phyloP scores from a whole-genome alignment of 2,797 vertebrate genomes.

The Mustela erminea region DNA sequence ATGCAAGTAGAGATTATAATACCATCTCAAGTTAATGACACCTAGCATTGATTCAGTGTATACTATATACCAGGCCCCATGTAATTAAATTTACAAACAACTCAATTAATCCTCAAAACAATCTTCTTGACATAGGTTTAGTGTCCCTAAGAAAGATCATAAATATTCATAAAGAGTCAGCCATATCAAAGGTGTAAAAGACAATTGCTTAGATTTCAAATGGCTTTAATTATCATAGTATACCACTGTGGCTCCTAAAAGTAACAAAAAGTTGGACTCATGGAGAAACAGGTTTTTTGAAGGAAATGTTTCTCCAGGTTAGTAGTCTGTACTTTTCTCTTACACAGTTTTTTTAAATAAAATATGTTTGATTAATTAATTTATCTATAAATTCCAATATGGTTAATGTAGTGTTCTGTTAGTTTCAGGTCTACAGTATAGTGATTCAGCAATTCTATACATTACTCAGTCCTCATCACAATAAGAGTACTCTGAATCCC shows the following conservation, averaged over 20 bases:
- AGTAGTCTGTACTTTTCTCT: conserved; percentile 8
- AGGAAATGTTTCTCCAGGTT: neutral
- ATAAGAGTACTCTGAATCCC: neutral
- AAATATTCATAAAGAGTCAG: conserved; percentile 18
- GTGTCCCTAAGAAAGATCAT: conserved; percentile 35
- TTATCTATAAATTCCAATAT: neutral
- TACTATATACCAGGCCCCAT: neutral
- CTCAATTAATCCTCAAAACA: conserved; percentile 34
- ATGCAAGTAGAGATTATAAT: neutral
- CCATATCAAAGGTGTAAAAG: neutral
- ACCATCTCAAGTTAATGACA: conserved; percentile 30
- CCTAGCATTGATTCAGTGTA: neutral
- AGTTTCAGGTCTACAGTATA: neutral
- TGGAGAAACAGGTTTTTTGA: conserved; percentile 38
- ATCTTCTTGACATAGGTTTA: neutral
- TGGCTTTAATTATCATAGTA: neutral
- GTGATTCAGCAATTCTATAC: neutral
- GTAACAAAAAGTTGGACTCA: neutral
- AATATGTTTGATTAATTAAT: neutral
- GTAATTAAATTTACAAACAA: conserved; percentile 37
- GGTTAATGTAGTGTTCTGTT: neutral
- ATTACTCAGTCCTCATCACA: neutral
- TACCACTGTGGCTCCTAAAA: neutral
- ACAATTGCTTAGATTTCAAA: conserved; percentile 40
- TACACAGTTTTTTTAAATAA: neutral